Evolutionary conservation across 2,113 vertebrate species (phyloP).

Genomic region (Gadus chalcogrammus): DNA sequence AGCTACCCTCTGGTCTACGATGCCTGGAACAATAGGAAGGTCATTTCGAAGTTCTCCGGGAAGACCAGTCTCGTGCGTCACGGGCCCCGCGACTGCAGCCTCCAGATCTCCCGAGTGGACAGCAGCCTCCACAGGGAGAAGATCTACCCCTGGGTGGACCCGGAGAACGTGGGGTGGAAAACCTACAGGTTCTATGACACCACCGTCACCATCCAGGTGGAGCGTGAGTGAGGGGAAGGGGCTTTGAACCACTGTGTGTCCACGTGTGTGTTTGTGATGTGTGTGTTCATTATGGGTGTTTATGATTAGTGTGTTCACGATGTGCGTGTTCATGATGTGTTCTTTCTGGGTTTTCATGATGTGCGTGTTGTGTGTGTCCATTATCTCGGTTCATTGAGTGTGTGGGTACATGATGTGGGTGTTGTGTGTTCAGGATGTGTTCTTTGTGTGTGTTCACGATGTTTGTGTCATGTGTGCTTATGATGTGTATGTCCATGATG

Average conservation of each 20-base stretch:
- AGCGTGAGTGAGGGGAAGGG: conserved; percentile 26
- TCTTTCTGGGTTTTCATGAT: too few species aligned
- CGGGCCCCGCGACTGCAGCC: conserved; percentile 16
- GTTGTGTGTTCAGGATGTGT: too few species aligned
- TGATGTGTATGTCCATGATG: too few species aligned
- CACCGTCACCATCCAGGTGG: conserved; percentile 43
- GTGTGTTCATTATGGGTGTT: too few species aligned
- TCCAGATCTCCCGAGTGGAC: conserved; percentile 28
- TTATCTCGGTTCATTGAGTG: too few species aligned
- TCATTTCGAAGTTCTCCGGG: conserved; percentile 24
- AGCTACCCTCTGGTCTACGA: conserved; percentile 60
- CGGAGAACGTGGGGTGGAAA: conserved; percentile 40
- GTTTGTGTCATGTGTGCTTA: too few species aligned
- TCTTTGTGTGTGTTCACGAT: too few species aligned
- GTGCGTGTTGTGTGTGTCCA: too few species aligned
- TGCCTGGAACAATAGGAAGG: accelerated
- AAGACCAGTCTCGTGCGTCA: neutral
- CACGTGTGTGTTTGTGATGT: too few species aligned
- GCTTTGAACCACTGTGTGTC: neutral
- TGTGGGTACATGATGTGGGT: too few species aligned
- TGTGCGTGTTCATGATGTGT: too few species aligned
- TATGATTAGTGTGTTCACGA: too few species aligned
- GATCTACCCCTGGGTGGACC: conserved; percentile 63
- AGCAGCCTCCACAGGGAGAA: conserved; percentile 29
- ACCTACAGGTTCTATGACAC: conserved; percentile 52